Percentiles rank a stretch among this genome's conserved stretches.
Conservation (phyloP, 92 coral and sea anemone genomes). For the Galaxea fascicularis region DNA sequence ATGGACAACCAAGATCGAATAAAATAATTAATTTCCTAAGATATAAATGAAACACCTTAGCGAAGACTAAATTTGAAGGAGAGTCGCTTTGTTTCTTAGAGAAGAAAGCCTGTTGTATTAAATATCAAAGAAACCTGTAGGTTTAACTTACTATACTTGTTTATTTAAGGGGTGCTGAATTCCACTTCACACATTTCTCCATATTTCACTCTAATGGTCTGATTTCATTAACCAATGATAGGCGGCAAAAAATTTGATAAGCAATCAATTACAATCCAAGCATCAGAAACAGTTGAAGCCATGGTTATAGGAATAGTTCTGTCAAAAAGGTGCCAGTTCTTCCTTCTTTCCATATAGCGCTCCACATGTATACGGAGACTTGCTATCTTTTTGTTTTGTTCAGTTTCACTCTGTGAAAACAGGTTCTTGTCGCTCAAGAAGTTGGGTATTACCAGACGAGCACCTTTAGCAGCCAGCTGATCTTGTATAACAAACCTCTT, state of each 20-base stretch:
- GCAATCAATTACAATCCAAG: constrained; percentile 33
- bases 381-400: too few relatives aligned
- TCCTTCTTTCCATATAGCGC: too few relatives aligned
- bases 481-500: too few relatives aligned
- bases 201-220: constrained; percentile 45
- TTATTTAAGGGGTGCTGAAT: constrained; percentile 8
- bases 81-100: constrained; percentile 2
- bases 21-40: neutral
- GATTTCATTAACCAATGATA: neutral
- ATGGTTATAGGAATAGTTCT: too few relatives aligned
- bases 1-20: constrained; percentile 31
- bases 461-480: too few relatives aligned
- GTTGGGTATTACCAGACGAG: too few relatives aligned
- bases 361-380: too few relatives aligned
- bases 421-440: too few relatives aligned
- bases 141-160: constrained; percentile 3
- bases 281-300: constrained; percentile 63
- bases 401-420: too few relatives aligned
- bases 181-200: constrained; percentile 1
- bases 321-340: too few relatives aligned
- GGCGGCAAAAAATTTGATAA: too few relatives aligned
- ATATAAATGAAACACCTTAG: constrained; percentile 1
- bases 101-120: constrained; percentile 8
- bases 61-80: neutral
- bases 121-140: neutral